Evolutionary conservation across 2,113 vertebrate genomes (phyloP).

Genomic region (Steatornis caripensis): DNA sequence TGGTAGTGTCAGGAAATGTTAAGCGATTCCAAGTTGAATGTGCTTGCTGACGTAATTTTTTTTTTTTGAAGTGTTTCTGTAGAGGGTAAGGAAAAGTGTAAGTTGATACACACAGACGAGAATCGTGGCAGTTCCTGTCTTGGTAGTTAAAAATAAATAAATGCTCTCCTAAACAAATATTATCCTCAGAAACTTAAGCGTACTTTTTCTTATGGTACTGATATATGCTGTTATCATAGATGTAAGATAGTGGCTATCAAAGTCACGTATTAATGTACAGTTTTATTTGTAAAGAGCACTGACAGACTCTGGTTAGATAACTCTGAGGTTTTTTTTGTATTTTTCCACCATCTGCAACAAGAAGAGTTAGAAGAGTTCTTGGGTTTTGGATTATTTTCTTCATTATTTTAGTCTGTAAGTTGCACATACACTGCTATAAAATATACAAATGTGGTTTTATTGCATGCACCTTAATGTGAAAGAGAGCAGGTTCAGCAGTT

Average conservation of each 20-base stretch:
- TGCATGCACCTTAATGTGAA: not conserved
- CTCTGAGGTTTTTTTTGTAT: not conserved
- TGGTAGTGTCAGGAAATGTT: constrained; percentile 1
- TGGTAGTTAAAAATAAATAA: not conserved
- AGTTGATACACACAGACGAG: not conserved
- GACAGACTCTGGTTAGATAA: not conserved
- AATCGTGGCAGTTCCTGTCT: not conserved
- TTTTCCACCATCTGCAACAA: not conserved
- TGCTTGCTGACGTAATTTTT: not conserved
- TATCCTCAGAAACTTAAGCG: not conserved
- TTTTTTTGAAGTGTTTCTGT: not conserved
- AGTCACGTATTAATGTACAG: not conserved
- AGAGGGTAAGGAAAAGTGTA: not conserved
- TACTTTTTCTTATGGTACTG: not conserved
- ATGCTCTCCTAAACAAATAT: not conserved
- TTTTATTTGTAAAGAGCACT: not conserved
- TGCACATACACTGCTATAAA: not conserved
- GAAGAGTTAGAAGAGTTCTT: not conserved
- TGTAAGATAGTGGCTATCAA: not conserved
- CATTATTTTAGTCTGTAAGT: not conserved
- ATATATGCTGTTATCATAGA: not conserved
- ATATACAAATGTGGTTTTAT: not conserved
- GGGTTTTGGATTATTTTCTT: not conserved
- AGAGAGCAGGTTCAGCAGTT: not conserved
- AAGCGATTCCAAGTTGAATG: not conserved